Evolutionary conservation across 2,888 invertebrate species (phyloP).

Genomic region (Epiblema foenella): DNA sequence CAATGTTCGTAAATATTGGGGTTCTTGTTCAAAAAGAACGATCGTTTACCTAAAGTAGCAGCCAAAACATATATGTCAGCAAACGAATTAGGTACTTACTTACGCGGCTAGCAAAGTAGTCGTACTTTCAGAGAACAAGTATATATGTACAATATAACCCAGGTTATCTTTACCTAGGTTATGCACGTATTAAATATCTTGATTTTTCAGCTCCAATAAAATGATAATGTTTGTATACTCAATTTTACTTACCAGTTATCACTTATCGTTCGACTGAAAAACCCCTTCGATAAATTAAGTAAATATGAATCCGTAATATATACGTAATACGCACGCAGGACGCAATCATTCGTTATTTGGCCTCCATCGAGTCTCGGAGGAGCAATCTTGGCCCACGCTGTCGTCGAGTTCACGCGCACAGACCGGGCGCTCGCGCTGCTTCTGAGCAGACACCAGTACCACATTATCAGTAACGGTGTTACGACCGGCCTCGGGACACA

Average conservation of each 20-base stretch:
- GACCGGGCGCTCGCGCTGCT: slow-evolving; percentile 11
- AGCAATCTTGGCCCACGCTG: slow-evolving; percentile 13
- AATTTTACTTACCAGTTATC: slow-evolving; percentile 21
- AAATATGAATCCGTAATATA: slow-evolving; percentile 32
- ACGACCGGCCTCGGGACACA: slow-evolving; percentile 73
- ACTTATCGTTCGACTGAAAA: slow-evolving; percentile 12
- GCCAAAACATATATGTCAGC: not conserved
- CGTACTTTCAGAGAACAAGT: not conserved
- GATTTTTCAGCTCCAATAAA: not conserved
- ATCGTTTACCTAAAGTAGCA: not conserved
- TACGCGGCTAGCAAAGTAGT: not conserved
- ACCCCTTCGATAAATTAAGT: slow-evolving; percentile 28
- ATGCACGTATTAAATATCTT: not conserved
- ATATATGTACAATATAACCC: too few relatives aligned
- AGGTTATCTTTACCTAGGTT: not conserved
- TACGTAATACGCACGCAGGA: slow-evolving; percentile 23
- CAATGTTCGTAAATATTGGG: too few relatives aligned
- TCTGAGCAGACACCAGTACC: slow-evolving; percentile 52
- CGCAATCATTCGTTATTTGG: slow-evolving; percentile 5
- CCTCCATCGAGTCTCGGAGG: slow-evolving; percentile 23
- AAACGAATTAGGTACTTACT: not conserved
- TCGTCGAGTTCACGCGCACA: slow-evolving; percentile 18
- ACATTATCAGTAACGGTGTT: slow-evolving; percentile 78
- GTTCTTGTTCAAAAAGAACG: not conserved
- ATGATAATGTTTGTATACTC: not conserved